Evolutionary conservation across 2,113 vertebrate species (phyloP).

Genomic region (Monopterus albus): DNA sequence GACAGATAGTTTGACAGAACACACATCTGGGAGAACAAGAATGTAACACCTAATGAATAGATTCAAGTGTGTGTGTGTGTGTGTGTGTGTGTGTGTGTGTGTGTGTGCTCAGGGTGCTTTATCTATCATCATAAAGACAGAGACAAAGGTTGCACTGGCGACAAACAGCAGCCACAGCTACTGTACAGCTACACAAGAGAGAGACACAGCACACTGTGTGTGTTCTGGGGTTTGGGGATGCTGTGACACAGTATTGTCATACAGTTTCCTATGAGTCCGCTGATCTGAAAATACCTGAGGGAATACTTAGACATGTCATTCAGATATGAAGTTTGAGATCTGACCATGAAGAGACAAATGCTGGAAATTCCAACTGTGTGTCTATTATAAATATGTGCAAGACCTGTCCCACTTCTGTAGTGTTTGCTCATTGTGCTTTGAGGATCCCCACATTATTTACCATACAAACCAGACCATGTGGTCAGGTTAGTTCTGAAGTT

Average conservation of each 20-base stretch:
- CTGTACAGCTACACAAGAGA: too few relatives aligned
- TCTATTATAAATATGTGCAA: too few relatives aligned
- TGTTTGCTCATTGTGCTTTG: too few relatives aligned
- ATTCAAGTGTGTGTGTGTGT: slow-evolving; percentile 13
- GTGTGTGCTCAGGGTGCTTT: slow-evolving; percentile 33
- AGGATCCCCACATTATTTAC: too few relatives aligned
- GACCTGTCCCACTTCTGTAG: too few relatives aligned
- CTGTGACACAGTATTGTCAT: slow-evolving; percentile 16
- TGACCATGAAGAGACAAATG: neutral
- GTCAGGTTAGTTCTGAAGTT: too few relatives aligned
- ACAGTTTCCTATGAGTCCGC: slow-evolving; percentile 2
- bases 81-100: neutral
- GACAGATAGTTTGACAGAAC: slow-evolving; percentile 11
- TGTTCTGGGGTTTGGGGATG: slow-evolving; percentile 27
- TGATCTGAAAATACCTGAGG: neutral
- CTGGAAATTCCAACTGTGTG: too few relatives aligned
- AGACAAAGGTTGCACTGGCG: slow-evolving; percentile 35
- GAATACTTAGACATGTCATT: neutral
- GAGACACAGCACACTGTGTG: slow-evolving; percentile 17
- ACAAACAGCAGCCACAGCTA: slow-evolving; percentile 26
- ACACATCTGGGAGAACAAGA: slow-evolving; percentile 7
- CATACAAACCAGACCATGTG: too few relatives aligned
- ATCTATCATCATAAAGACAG: slow-evolving; percentile 64
- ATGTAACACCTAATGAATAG: slow-evolving; percentile 10
- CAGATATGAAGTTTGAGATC: neutral